Evolutionary conservation across 2,113 vertebrate species (phyloP), one percentile per base, ranked within the genome.

Genomic region (Planiliza haematocheilus): DNA sequence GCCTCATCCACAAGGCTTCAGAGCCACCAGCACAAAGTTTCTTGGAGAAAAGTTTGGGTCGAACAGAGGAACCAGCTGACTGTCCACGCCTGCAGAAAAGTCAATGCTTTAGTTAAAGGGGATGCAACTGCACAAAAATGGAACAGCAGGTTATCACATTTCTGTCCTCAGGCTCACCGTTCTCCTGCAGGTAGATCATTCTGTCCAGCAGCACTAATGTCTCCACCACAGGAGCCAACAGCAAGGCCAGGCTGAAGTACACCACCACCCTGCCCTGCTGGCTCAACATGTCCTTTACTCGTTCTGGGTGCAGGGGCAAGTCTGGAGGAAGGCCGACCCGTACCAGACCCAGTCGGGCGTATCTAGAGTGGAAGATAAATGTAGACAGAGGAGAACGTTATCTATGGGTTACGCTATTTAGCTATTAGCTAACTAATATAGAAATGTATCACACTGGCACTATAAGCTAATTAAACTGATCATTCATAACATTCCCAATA

Each of bases 121-220:
- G 1, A 42, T 7, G 12, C 10, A 36, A 10, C 36, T 4, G 1
- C 13, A 59, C 41, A 38, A 24, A 21, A 7, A 11, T 11, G 0
- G 0, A 11, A 30, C 2, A 38, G 9, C 12, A 0, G 30, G 16
- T 18, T 10, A 9, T 7, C 30, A 57, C 39, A 50, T 42, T 59
- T 0, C 41, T 7, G 10, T 18, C 20, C 8, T 20, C 0, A 2
- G 12, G 18, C 88, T 85, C 56, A 98, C 97, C 96, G 78, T 92
- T 94, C 81, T 99, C 97, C 75, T 96, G 94, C 55, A 99, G 91
- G 89, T 94, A 98, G 18, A 99, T 93, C 66, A 97, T 91, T 38
- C 97, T 84, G 79, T 99, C 97, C 2, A 99, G 91, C 55, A 99
- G 94, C 76, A 99, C 92, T 66, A 99, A 91, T 0, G 94, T 96